These are phyloP conservation scores for Syrphus vitripennis DNA, from an alignment of 2,888 invertebrate species.

Conservation along the genomic window DNA sequence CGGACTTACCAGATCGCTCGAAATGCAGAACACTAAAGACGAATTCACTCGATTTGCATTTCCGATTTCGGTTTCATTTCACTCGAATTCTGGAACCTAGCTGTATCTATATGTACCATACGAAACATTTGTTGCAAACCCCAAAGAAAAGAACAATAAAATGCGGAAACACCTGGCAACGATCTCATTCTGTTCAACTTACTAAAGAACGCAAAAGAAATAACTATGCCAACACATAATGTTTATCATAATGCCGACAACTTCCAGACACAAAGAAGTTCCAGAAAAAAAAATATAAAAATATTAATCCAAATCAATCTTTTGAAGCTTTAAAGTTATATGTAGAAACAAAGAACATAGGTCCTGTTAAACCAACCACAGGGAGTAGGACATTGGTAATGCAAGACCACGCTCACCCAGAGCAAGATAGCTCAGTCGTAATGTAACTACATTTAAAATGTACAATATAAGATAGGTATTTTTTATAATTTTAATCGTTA, in stretches of 20 bases:
- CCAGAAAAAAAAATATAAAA: not conserved
- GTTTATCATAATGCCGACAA: not conserved
- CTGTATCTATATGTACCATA: not conserved
- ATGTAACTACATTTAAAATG: too few relatives aligned
- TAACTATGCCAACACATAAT: not conserved
- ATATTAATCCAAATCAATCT: not conserved
- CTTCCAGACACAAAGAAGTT: conserved; percentile 14
- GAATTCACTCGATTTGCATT: too few relatives aligned
- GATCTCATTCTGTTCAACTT: not conserved
- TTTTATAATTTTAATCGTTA: too few relatives aligned
- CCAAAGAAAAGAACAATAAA: not conserved
- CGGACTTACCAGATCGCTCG: too few relatives aligned
- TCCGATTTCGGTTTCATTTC: too few relatives aligned
- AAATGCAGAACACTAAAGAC: too few relatives aligned
- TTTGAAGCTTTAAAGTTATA: conserved; percentile 12
- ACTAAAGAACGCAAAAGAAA: not conserved
- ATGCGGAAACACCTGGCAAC: not conserved
- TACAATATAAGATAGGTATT: too few relatives aligned
- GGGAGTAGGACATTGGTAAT: conserved; percentile 14
- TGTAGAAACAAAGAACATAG: too few relatives aligned
- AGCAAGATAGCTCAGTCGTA: too few relatives aligned
- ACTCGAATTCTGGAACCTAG: too few relatives aligned
- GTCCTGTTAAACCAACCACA: not conserved
- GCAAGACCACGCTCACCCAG: not conserved
- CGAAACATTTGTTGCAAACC: not conserved